Conservation (phyloP, 35 echinoderm and acorn worm species). For the Ophioderma brevispina region DNA sequence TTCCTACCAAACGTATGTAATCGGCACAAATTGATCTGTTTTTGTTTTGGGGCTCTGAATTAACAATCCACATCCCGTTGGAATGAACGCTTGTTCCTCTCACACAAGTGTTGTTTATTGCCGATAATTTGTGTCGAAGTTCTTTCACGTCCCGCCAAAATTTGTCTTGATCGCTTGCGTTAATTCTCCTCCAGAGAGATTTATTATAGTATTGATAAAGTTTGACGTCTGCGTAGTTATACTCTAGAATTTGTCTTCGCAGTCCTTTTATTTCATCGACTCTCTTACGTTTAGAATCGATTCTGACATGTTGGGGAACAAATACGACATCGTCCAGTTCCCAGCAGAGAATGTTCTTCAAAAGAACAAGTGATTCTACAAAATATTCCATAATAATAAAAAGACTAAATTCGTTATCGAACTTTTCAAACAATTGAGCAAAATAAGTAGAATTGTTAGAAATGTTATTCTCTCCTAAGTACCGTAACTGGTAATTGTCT, state of each 20-base stretch:
- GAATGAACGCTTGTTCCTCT: not conserved
- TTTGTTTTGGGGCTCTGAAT: not conserved
- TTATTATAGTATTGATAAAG: not conserved
- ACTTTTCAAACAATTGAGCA: not conserved
- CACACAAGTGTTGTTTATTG: not conserved
- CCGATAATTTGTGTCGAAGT: not conserved
- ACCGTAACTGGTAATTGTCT: not conserved
- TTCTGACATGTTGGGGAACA: not conserved
- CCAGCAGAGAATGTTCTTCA: not conserved
- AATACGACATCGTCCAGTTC: not conserved
- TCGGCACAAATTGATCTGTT: not conserved
- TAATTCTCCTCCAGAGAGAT: not conserved
- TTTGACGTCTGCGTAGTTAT: not conserved
- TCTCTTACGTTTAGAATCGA: not conserved
- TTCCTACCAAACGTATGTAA: not conserved
- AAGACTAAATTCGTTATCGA: not conserved
- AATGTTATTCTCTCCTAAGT: not conserved
- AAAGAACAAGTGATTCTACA: not conserved
- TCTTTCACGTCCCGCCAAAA: not conserved
- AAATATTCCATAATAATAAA: not conserved
- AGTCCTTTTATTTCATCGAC: not conserved
- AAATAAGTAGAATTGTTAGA: not conserved
- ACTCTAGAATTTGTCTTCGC: not conserved
- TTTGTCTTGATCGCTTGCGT: not conserved
- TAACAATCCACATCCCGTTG: not conserved